Percentiles rank a stretch among this genome's conserved stretches.
These are phyloP conservation scores for Garrulus glandarius DNA, from an alignment of 2,797 vertebrate genomes.

Conservation along the genomic window DNA sequence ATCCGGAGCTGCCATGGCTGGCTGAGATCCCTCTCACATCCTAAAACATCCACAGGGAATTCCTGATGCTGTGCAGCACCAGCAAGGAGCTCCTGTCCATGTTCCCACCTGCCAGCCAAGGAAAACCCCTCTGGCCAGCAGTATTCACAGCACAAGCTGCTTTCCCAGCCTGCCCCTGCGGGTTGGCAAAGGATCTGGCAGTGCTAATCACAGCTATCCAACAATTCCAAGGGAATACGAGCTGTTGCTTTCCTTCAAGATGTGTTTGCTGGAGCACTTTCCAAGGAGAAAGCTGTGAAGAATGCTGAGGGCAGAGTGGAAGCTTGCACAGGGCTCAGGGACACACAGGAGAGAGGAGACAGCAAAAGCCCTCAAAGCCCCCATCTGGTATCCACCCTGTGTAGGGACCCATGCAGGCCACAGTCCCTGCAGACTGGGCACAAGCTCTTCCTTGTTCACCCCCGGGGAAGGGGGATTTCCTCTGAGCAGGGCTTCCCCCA, in stretches of 20 bases:
- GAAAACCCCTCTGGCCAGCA: background rate
- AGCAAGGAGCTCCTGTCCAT: background rate
- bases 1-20: rapidly evolving
- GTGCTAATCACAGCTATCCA: background rate
- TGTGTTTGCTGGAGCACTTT: background rate
- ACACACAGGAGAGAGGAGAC: background rate
- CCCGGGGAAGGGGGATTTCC: background rate
- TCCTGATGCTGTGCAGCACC: background rate
- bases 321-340: background rate
- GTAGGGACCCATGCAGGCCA: background rate
- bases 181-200: background rate
- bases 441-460: background rate
- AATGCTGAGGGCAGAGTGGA: background rate
- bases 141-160: background rate
- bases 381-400: background rate
- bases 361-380: background rate
- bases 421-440: background rate
- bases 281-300: background rate
- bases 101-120: background rate
- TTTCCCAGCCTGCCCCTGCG: background rate
- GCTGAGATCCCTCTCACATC: background rate
- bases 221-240: background rate
- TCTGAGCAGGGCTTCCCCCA: background rate
- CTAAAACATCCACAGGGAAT: background rate
- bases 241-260: background rate